Base-by-base conservation (phyloP, 2,888 invertebrate genomes). In the Netelia melanura region DNA sequence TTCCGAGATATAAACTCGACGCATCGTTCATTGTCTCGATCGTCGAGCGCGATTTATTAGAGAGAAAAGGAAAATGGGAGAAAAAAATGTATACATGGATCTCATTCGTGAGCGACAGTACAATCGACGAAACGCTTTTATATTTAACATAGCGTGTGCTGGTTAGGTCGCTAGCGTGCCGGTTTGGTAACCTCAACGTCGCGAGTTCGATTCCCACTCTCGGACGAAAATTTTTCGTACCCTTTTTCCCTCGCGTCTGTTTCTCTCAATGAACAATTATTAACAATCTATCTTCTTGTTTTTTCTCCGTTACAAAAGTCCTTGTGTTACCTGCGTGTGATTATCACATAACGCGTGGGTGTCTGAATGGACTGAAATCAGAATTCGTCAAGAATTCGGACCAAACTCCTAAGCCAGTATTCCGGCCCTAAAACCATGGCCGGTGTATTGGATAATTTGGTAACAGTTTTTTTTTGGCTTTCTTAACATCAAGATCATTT, bases 291-390 rank as follows among this genome's bases (percentile, higher is more conserved):
- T 14, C 38, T 14, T 14, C 64, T 52, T 17, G 10, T 76, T 84
- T 84, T 84, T 72, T 74, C 10, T 67, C 64, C n/a, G 58, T n/a
- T 25, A 10, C 11, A 17, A 56, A 70, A 87, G 87, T 87, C 87
- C 87, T 85, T 84, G 87, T 87, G 87, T 87, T 87, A 85, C 87
- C 81, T 67, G 71, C 85, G 85, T 74, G 84, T 84, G 85, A 85
- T 87, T 23, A 78, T 72, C 21, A 17, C 61, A 76, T 86, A 87
- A 80, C 78, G 84, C 85, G 85, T 82, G 74, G 79, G 87, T 86
- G 87, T 87, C 87, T 56, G 79, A 83, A 70, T 56, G 87, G 87
- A 87, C 87, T 87, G 17, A 87, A 17, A 87, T 52, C 23, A 61
- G 52, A 77, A 71, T 52, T 70, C 83, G 67, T 61, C 23, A 54